Evolutionary conservation across 2,797 vertebrate species (phyloP), one percentile per base, ranked within the genome.

Genomic region (Capromys pilorides): DNA sequence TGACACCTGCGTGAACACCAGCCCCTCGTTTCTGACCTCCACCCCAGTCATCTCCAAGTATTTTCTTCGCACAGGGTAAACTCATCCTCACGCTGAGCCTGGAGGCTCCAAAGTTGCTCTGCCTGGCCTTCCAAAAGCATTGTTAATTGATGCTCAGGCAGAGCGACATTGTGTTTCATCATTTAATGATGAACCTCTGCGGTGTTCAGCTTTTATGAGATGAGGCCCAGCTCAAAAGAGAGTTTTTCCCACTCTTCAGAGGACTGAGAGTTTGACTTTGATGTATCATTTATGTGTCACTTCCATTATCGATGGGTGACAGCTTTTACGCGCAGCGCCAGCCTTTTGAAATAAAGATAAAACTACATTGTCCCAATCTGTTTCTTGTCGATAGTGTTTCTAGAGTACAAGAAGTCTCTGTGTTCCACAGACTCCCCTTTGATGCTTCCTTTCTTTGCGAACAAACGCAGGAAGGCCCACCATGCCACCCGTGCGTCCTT

Each of bases 291-390:
- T 93, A 96, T 78, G 78, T 4, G 61, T 66, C 88, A 85, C 45
- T 28, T 96, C 83, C 39, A 67, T 90, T 95, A 93, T 67, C 92
- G 92, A 90, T 94, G 51, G 19, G 5, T 33, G 84, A 95, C 84
- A 97, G 96, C 89, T 89, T 91, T 93, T 96, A 93, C 88, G 57
- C 0, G 1, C 83, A 28, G 71, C 45, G 54, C 2, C 1, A 3
- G 67, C 22, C 94, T 97, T 95, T 95, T 86, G 91, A 89, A 95
- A 95, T 91, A 93, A 97, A 97, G 97, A 93, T 84, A 94, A 90
- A 95, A 93, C 84, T 4, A 83, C 82, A 31, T 66, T 59, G 13
- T 86, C 0, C 82, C 93, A 90, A 86, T 91, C 87, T 26, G n/a
- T 86, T 95, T 94, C 89, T 94, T 95, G 91, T 66, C 12, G 8